phyloP scores from a whole-genome alignment of 2,113 vertebrate species.

The Odocoileus virginianus region DNA sequence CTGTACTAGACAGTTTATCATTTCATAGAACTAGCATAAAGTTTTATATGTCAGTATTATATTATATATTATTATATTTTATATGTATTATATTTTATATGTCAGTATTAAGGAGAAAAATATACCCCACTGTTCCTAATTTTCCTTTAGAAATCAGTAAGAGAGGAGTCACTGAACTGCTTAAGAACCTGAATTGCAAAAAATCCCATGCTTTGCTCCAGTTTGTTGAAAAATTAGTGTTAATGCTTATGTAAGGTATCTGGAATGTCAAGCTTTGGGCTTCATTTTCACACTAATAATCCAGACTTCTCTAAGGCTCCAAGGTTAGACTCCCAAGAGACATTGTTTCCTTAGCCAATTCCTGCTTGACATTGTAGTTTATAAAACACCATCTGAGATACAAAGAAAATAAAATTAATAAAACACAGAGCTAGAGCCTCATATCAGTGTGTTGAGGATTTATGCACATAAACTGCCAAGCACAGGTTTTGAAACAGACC shows the following conservation, averaged over 20 bases:
- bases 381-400: constrained; percentile 32
- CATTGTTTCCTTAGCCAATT: constrained; percentile 46
- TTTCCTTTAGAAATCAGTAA: neutral
- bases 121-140: neutral
- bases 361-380: constrained; percentile 43
- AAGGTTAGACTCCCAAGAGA: constrained; percentile 42
- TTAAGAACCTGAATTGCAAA: constrained; percentile 30
- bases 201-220: neutral
- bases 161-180: constrained; percentile 16
- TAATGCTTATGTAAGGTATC: constrained; percentile 20
- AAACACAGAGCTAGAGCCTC: constrained; percentile 43
- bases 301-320: neutral
- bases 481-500: constrained; percentile 50
- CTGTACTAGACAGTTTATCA: neutral
- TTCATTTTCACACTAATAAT: constrained; percentile 46
- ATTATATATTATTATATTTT: neutral
- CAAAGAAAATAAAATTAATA: constrained; percentile 67
- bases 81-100: neutral
- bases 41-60: neutral
- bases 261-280: neutral
- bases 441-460: constrained; percentile 44
- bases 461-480: constrained; percentile 52
- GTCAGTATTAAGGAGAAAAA: neutral
- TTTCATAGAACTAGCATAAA: neutral
- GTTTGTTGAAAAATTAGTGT: constrained; percentile 40